Percentiles rank a stretch among this genome's conserved stretches.
These are phyloP conservation scores for Apteryx owenii DNA, from an alignment of 2,113 vertebrate genomes.

Conservation along the genomic window DNA sequence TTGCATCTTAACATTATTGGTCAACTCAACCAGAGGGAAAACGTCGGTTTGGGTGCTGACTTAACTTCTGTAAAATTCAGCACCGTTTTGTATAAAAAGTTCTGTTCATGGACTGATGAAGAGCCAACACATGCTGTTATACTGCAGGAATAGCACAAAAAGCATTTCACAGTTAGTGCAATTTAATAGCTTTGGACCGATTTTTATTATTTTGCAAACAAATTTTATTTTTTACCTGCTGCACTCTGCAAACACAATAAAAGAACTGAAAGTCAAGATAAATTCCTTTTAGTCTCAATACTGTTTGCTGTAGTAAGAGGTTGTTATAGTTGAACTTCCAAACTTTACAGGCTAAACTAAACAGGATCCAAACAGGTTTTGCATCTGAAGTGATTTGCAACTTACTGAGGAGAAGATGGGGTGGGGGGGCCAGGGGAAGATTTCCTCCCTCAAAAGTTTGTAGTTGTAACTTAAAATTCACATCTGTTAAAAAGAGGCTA, in stretches of 20 bases:
- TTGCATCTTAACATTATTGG: background rate
- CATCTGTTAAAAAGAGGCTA: background rate
- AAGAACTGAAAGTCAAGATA: conserved; percentile 39
- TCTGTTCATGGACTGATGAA: background rate
- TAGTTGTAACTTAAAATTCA: background rate
- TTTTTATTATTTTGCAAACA: conserved; percentile 50
- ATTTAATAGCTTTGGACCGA: background rate
- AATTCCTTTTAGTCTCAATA: conserved; percentile 15
- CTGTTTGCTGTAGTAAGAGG: background rate
- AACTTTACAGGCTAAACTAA: background rate
- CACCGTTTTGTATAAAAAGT: background rate
- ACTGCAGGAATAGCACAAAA: background rate
- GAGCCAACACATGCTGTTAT: background rate
- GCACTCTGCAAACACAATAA: conserved; percentile 37
- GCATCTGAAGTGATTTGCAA: background rate
- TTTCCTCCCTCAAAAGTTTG: background rate
- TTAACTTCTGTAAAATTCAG: background rate
- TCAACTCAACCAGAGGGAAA: background rate
- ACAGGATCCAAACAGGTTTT: background rate
- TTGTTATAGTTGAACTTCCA: background rate
- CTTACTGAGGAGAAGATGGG: background rate
- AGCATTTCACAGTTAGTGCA: background rate
- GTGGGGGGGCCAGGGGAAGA: too few species aligned
- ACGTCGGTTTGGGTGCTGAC: background rate
- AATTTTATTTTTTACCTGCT: conserved; percentile 41